Evolutionary conservation across 2,113 vertebrate species (phyloP).

Genomic region (Indicator indicator): DNA sequence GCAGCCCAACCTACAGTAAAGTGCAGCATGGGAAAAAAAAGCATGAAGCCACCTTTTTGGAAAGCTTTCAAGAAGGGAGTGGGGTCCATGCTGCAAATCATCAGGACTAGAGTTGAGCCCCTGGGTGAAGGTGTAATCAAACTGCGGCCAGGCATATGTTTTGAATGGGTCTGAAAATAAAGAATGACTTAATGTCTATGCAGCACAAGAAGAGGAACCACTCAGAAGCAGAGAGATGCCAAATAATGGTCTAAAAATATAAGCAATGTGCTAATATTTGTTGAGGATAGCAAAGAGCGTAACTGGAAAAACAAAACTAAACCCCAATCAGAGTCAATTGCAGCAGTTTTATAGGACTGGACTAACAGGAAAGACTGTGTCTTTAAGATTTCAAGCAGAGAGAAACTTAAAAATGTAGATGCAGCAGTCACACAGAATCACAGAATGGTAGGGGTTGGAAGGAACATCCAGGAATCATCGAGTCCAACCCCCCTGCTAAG

Average conservation of each 20-base stretch:
- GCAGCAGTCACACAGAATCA: not conserved
- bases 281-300: not conserved
- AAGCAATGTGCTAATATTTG: not conserved
- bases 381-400: not conserved
- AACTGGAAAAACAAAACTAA: not conserved
- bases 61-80: not conserved
- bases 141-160: not conserved
- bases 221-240: not conserved
- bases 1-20: not conserved
- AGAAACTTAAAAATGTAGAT: not conserved
- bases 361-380: not conserved
- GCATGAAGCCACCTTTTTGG: not conserved
- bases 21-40: not conserved
- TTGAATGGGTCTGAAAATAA: not conserved
- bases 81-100: not conserved
- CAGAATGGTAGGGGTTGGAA: too few species aligned
- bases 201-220: not conserved
- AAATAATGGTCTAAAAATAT: not conserved
- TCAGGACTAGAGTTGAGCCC: not conserved
- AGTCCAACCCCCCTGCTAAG: too few species aligned
- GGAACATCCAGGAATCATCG: too few species aligned
- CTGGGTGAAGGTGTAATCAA: too few species aligned
- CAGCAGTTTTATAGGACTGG: not conserved
- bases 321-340: not conserved
- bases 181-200: fast-evolving